Evolutionary conservation across 2,888 invertebrate species (phyloP), one percentile per base, ranked within the genome.

Genomic region (Leptothorax acervorum): DNA sequence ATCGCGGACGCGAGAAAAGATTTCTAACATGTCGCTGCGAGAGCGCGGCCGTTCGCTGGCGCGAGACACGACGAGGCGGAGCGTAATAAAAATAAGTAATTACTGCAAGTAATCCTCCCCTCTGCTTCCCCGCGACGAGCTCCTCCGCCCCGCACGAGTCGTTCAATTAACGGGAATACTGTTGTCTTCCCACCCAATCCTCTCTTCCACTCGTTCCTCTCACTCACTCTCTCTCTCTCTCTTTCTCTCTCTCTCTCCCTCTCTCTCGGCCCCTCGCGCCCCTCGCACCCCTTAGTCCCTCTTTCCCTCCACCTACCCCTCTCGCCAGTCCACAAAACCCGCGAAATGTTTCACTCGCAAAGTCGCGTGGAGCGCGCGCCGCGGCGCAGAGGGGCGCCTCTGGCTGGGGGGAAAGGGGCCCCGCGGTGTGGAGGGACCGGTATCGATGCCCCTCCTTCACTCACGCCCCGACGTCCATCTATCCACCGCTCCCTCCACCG

Each of bases 51-150:
- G 70, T 15, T 45, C 70, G 68, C 70, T 71, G 73, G 60, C 60
- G 73, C 79, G 62, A 83, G 85, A 84, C 66, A 83, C 83, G 83
- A 87, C 90, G 91, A 92, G 93, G 93, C 93, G 93, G 93, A 91
- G 94, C 93, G 92, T 94, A 94, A 94, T 94, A 94, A 94, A 94
- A 94, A 94, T 94, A 94, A 94, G 93, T 94, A 94, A 94, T 94
- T 94, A 94, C 94, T 93, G 91, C 87, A 89, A 93, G 94, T 94
- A 94, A 94, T 94, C 93, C 92, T 91, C 88, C 86, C 85, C 92
- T 88, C 81, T 82, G 82, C 78, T 45, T 74, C n/a, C 88, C 65
- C 71, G 66, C 84, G 51, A 48, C 68, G 53, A 81, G 60, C 89
- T 86, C 89, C 87, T 83, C 90, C 83, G 78, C 91, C 87, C 89